Evolutionary conservation across 2,797 vertebrate species (phyloP).

Genomic region (Muscicapa comitata): DNA sequence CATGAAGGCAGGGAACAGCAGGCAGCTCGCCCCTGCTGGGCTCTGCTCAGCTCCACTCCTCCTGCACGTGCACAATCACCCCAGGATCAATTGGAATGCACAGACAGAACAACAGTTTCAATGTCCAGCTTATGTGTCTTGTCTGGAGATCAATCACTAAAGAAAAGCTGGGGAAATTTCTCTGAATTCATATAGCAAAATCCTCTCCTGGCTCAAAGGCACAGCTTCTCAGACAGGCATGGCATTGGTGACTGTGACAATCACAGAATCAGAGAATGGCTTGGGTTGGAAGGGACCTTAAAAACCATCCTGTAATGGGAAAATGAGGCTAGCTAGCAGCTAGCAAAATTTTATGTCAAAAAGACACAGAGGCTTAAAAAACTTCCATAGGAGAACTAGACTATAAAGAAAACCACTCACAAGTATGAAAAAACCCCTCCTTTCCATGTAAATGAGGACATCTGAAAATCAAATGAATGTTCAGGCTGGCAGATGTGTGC

Average conservation of each 20-base stretch:
- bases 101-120: background rate
- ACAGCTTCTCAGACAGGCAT: background rate
- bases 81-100: background rate
- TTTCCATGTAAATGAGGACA: background rate
- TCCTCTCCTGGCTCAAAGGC: background rate
- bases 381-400: background rate
- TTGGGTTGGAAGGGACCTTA: background rate
- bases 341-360: background rate
- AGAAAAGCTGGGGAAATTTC: background rate
- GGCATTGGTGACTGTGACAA: background rate
- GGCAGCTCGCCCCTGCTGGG: background rate
- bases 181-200: background rate
- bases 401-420: background rate
- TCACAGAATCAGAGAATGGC: background rate
- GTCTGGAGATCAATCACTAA: background rate
- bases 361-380: background rate
- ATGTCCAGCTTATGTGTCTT: background rate
- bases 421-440: background rate
- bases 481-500: background rate
- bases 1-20: rapidly evolving
- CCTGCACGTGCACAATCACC: rapidly evolving
- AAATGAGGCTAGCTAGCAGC: background rate
- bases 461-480: background rate
- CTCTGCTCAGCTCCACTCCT: background rate
- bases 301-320: background rate